Evolutionary conservation across 1,140 invertebrate species (phyloP).

Genomic region (Conus betulinus): DNA sequence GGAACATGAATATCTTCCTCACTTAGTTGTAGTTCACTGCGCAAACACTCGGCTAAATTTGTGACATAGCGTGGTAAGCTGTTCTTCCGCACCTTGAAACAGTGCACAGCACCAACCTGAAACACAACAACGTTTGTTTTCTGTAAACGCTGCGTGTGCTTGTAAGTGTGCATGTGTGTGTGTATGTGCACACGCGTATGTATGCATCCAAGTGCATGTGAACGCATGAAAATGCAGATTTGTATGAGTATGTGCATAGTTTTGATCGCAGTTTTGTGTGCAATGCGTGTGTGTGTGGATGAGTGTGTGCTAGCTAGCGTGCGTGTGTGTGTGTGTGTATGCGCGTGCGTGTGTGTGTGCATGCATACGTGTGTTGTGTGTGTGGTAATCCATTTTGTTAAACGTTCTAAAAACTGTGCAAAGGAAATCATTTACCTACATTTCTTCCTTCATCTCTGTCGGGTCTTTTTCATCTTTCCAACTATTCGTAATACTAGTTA

Average conservation of each 20-base stretch:
- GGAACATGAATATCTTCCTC: constrained; percentile 49
- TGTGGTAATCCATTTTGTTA: background rate
- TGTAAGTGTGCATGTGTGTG: no score
- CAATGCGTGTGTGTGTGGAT: background rate
- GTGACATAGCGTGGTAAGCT: constrained; percentile 60
- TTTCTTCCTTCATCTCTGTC: background rate
- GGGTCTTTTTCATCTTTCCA: no score
- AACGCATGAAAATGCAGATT: no score
- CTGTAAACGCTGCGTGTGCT: no score
- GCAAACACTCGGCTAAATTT: constrained; percentile 47
- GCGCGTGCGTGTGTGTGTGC: background rate
- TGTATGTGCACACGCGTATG: no score
- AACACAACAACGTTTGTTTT: background rate
- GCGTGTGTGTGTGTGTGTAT: no score
- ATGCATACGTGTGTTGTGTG: no score
- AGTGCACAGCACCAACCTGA: constrained; percentile 63
- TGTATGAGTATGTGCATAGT: no score
- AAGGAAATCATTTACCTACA: background rate
- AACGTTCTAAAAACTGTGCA: background rate
- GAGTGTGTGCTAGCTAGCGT: background rate
- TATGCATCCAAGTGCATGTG: no score
- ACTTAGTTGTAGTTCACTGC: constrained; percentile 48
- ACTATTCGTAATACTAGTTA: no score
- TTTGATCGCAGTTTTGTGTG: no score
- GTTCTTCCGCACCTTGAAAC: constrained; percentile 48